Evolutionary conservation across 2,797 vertebrate species (phyloP).

Genomic region (Centropyge bicolor): DNA sequence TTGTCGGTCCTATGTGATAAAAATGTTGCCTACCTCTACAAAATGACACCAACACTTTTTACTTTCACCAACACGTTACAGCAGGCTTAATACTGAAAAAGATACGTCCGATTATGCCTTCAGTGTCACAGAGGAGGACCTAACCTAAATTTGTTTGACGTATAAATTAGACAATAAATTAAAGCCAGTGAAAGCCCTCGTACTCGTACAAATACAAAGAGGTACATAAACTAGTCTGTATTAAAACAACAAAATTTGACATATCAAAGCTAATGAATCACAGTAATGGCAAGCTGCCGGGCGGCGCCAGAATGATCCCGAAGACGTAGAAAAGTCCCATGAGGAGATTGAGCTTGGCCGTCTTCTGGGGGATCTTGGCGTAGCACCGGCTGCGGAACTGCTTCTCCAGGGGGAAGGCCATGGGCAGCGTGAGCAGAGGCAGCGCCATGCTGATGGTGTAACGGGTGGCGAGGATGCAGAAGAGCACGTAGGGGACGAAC

Average conservation of each 20-base stretch:
- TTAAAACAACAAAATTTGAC: constrained; percentile 64
- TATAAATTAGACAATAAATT: constrained; percentile 85
- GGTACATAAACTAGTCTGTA: constrained; percentile 67
- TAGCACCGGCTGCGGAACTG: constrained; percentile 94
- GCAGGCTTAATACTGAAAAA: constrained; percentile 68
- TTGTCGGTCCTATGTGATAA: constrained; percentile 12
- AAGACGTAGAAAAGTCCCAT: constrained; percentile 97
- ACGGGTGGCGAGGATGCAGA: constrained; percentile 94
- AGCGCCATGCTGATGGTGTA: constrained; percentile 97
- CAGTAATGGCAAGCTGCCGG: constrained; percentile 90
- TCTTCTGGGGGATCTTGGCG: constrained; percentile 93
- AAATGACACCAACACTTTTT: constrained; percentile 43
- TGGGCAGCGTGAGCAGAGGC: constrained; percentile 95
- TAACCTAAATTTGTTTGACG: constrained; percentile 55
- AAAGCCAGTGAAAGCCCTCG: constrained; percentile 64
- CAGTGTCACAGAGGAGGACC: constrained; percentile 43
- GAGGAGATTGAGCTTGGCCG: constrained; percentile 96
- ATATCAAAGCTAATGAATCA: constrained; percentile 65
- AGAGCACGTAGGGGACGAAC: constrained; percentile 94
- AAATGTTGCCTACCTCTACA: constrained; percentile 50
- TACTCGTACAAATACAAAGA: constrained; percentile 69
- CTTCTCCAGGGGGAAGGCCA: constrained; percentile 96
- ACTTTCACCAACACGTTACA: constrained; percentile 49
- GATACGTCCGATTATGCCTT: constrained; percentile 27
- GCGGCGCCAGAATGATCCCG: constrained; percentile 92